Evolutionary conservation across 2,113 vertebrate genomes (phyloP).

Genomic region (Falco punctatus): DNA sequence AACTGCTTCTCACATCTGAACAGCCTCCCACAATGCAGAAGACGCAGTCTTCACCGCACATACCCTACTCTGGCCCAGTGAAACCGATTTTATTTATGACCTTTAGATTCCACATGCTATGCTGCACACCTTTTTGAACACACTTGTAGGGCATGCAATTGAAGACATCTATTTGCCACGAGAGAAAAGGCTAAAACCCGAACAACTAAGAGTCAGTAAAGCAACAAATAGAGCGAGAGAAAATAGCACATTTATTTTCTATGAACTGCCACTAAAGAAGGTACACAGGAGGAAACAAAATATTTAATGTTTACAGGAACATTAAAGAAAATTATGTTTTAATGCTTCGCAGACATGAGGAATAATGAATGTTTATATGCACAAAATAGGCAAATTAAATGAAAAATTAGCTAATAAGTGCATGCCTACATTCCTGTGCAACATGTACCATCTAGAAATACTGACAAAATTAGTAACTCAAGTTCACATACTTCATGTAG

Average conservation of each 20-base stretch:
- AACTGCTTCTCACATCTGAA: neutral
- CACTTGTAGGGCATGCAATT: neutral
- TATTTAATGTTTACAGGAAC: neutral
- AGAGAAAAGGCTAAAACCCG: neutral
- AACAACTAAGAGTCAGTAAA: neutral
- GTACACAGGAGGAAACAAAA: neutral
- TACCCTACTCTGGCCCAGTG: neutral
- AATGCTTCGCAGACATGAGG: neutral
- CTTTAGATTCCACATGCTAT: neutral
- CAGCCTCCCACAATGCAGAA: neutral
- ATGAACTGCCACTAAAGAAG: neutral
- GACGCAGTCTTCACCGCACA: rapidly evolving
- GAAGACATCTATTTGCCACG: neutral
- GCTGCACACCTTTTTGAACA: neutral
- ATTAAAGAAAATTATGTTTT: neutral
- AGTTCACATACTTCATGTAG: neutral
- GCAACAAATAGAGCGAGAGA: neutral
- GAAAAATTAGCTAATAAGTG: neutral
- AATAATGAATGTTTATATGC: neutral
- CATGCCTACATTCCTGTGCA: neutral
- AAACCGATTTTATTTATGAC: neutral
- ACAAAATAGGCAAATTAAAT: neutral
- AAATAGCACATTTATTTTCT: neutral
- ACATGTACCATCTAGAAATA: neutral
- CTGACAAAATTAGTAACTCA: neutral